These are phyloP conservation scores for Athalia circularis DNA, from an alignment of 2,888 invertebrate genomes.

Conservation along the genomic window DNA sequence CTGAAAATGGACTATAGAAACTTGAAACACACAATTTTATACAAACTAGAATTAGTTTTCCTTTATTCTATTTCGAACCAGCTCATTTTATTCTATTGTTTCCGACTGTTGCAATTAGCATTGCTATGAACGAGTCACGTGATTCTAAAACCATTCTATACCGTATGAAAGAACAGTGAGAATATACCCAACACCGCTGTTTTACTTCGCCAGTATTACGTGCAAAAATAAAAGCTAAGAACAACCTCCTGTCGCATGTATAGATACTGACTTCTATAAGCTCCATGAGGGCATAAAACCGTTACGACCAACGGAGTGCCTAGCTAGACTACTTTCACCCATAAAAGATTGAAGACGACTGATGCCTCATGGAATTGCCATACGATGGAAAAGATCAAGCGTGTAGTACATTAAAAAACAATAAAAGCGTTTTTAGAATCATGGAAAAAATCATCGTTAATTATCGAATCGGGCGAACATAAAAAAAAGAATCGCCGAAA, in stretches of 20 bases:
- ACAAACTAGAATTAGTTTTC: not conserved
- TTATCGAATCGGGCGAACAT: not conserved
- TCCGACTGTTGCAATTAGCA: conserved; percentile 39
- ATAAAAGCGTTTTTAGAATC: not conserved
- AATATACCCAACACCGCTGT: not conserved
- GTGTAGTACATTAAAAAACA: not conserved
- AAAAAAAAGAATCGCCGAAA: not conserved
- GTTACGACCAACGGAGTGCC: conserved; percentile 31
- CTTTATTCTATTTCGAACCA: not conserved
- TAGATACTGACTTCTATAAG: too few relatives aligned
- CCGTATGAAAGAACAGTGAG: not conserved
- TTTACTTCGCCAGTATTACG: too few relatives aligned
- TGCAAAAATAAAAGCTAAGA: conserved; percentile 29
- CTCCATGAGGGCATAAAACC: conserved; percentile 32
- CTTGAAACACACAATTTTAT: too few relatives aligned
- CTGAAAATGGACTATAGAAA: too few relatives aligned
- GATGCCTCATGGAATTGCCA: too few relatives aligned
- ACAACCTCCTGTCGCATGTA: not conserved
- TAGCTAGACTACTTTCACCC: conserved; percentile 18
- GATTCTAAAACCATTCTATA: not conserved
- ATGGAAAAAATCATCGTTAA: not conserved
- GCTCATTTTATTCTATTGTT: conserved; percentile 31
- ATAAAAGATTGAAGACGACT: conserved; percentile 19
- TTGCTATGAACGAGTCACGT: conserved; percentile 33
- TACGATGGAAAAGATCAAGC: not conserved